Evolutionary conservation across 2,888 invertebrate species (phyloP).

Genomic region (Orthosia gothica): DNA sequence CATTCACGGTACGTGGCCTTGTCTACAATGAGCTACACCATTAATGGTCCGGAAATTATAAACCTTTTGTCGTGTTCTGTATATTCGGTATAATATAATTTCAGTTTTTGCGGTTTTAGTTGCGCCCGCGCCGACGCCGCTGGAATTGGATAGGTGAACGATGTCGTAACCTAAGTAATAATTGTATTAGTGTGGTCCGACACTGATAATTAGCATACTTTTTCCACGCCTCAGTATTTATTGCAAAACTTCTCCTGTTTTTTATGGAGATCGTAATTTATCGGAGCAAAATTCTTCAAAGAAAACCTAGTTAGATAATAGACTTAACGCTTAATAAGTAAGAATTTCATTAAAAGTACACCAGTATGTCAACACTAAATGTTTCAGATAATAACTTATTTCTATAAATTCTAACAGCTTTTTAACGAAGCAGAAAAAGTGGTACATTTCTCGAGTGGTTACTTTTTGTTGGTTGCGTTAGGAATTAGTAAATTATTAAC

Average conservation of each 20-base stretch:
- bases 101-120: conserved; percentile 67
- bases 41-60: conserved; percentile 88
- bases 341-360: conserved; percentile 31
- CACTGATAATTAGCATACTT: conserved; percentile 47
- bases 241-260: conserved; percentile 17
- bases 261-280: not conserved
- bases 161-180: conserved; percentile 75
- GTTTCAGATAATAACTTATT: conserved; percentile 53
- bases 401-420: conserved; percentile 41
- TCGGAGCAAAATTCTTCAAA: conserved; percentile 17
- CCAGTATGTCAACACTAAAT: conserved; percentile 37
- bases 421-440: conserved; percentile 48
- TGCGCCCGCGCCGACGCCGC: conserved; percentile 55
- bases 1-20: conserved; percentile 86
- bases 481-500: conserved; percentile 58
- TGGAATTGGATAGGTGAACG: conserved; percentile 75
- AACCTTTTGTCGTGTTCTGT: conserved; percentile 79
- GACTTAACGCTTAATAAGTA: too few species aligned
- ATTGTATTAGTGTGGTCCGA: conserved; percentile 61
- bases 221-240: conserved; percentile 7
- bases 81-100: conserved; percentile 75
- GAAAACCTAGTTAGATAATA: conserved; percentile 18
- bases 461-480: conserved; percentile 50
- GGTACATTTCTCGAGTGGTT: conserved; percentile 18
- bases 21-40: conserved; percentile 81